Base-by-base conservation (phyloP, 2,888 invertebrate species). In the Rhorus exstirpatorius region DNA sequence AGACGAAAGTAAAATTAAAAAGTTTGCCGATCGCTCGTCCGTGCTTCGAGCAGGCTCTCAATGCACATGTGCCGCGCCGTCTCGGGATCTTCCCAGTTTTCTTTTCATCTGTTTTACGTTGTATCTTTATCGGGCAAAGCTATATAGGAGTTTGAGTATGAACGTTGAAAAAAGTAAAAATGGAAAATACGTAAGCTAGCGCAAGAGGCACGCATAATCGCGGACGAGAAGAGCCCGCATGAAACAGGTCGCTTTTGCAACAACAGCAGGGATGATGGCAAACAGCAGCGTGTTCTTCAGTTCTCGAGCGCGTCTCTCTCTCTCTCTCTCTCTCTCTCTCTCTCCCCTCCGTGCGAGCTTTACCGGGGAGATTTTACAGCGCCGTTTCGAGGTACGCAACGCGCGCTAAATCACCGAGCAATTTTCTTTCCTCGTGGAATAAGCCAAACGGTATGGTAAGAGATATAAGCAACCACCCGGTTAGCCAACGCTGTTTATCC, bases 401-500 rank as follows among this genome's bases (percentile, higher is more conserved):
- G 38, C 76, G 38, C 83, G 86, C 87, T 84, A 89, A 91, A 92
- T 92, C 90, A 88, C 87, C 81, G 84, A 81, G 90, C 91, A 91
- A 92, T 92, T 91, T 92, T 90, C 92, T 90, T 90, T 86, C 85
- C 63, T 41, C 58, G 63, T 24, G 19, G 53, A 63, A 61, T 49
- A 44, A 49, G 41, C 14, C 38, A 41, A 14, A 38, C 21, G 26
- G 63, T 2, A 6, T n/a, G 61, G 49, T 51, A 38, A 58, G 6
- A 60, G 38, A 49, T 24, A 17, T 55, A 68, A 71, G 53, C 61
- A 72, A 65, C 79, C 46, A 46, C 35, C 21, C 14, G 68, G n/a
- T 14, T 8, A 68, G 53, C n/a, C 53, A 24, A 21, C n/a, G 21
- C 8, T 14, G 53, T 68, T 24, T 17, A 17, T 4, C 21, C 12